Base-by-base conservation (phyloP, 35 echinoderm and acorn worm genomes). In the Stichopus chloronotus region DNA sequence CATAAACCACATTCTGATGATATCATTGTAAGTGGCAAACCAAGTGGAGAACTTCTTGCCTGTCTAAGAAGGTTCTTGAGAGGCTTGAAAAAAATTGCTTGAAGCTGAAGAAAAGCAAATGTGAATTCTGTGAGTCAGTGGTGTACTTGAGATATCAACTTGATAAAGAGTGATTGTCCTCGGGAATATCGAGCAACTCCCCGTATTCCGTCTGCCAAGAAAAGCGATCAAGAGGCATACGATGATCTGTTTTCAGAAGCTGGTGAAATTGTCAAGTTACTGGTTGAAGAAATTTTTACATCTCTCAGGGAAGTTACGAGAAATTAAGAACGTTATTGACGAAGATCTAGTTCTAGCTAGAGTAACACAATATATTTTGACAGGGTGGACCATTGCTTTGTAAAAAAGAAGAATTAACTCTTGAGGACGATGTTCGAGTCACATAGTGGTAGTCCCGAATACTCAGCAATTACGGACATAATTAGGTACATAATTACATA, bases 41-140 rank as follows among this genome's bases (percentile, higher is more conserved):
- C 68, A 9, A 19, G 6, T 43, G 68, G 54, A n/a, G 88, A 86
- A 53, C 92, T 95, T 90, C 13, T 92, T 5, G 55, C 52, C 7
- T 92, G 90, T 79, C 79, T 98, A 17, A 55, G 90, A 5, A 91
- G 52, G 92, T 95, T 24, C 83, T 97, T 3, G n/a, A 95, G 10
- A 71, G 85, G 63, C 60, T 95, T 19, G 72, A 91, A 19, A 72
- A 91, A 17, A 58, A 69, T 91, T 86, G 94, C 6, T 21, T 90
- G 5, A 91, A 76, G 57, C 56, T 84, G 61, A 43, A 93, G 77
- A 76, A 91, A 68, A 9, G 23, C 4, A 98, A 95, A 78, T 98
- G 96, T 93, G 92, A 71, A 53, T 94, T 98, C 54, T n/a, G 88
- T 94, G 63, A 92, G n/a, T 92, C 87, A 24, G 92, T 98, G 4